Conservation (phyloP, 2,797 vertebrate genomes). For the Artibeus lituratus region DNA sequence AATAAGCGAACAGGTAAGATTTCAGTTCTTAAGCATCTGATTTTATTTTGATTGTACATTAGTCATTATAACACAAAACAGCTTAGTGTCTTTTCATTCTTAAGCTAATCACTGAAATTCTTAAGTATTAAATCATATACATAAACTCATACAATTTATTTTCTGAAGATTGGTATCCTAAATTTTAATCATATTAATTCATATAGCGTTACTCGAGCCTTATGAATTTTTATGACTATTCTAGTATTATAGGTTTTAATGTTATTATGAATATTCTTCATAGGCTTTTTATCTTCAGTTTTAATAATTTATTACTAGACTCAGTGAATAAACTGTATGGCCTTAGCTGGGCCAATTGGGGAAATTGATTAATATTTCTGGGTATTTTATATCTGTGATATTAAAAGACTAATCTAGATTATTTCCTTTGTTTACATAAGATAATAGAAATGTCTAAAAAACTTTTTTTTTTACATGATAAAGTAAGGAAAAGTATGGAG, state of each 20-base stretch:
- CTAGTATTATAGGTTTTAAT: not conserved
- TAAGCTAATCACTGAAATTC: not conserved
- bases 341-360: not conserved
- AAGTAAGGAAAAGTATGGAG: not conserved
- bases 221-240: not conserved
- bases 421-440: not conserved
- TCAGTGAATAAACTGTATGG: not conserved
- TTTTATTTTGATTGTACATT: not conserved
- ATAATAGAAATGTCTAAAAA: not conserved
- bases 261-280: not conserved
- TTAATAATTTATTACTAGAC: not conserved
- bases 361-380: not conserved
- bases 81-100: not conserved
- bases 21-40: not conserved
- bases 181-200: not conserved
- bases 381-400: not conserved
- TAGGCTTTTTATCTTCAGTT: not conserved
- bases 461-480: not conserved
- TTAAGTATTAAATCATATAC: not conserved
- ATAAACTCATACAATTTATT: not conserved
- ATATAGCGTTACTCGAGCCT: not conserved
- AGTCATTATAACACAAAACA: not conserved
- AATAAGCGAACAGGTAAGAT: constrained; percentile 98
- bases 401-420: not conserved
- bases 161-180: constrained; percentile 14